Evolutionary conservation across 1,140 invertebrate species (phyloP), one percentile per base, ranked within the genome.

Genomic region (Drosophila nigrodunni): DNA sequence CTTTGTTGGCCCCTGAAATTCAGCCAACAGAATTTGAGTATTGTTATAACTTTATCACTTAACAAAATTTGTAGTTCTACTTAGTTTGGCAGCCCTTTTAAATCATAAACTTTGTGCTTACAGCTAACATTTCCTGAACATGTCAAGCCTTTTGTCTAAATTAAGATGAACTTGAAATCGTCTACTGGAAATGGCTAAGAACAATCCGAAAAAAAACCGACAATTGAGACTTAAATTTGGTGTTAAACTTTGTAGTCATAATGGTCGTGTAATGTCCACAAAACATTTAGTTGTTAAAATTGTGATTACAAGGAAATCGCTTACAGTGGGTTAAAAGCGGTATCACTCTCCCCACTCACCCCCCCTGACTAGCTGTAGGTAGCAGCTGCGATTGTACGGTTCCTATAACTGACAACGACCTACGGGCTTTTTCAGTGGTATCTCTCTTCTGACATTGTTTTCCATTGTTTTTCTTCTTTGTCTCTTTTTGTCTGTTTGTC

Each of bases 301-400:
- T 78, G 77, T 89, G 71, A 77, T 88, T 89, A 80, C 61, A 82
- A 61, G 82, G 82, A 74, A 87, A 82, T 86, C 73, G 55, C 83
- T 80, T 77, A 88, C 83, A 88, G 66, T 18, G 66, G 47, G 35
- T 6, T 9, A 34, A 71, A 46, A 21, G 46, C 6, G 25, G 25
- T 30, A 30, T 5, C 6, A 13, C 11, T 6, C n/a, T 11, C 7
- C 2, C 13, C 7, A 4, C 11, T 21, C 34, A n/a, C 35, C 11
- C n/a, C n/a, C 15, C 3, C 21, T 30, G n/a, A 0, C 2, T 13
- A 52, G 7, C 2, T 7, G 1, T 25, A 50, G 21, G 10, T 11
- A 41, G 9, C 10, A 11, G 11, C 9, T 43, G 0, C 13, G 3
- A 13, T n/a, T 43, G 11, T 43, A 43, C 6, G n/a, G 6, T 11